Base-by-base conservation (phyloP, 2,113 vertebrate genomes). In the Zosterops lateralis region DNA sequence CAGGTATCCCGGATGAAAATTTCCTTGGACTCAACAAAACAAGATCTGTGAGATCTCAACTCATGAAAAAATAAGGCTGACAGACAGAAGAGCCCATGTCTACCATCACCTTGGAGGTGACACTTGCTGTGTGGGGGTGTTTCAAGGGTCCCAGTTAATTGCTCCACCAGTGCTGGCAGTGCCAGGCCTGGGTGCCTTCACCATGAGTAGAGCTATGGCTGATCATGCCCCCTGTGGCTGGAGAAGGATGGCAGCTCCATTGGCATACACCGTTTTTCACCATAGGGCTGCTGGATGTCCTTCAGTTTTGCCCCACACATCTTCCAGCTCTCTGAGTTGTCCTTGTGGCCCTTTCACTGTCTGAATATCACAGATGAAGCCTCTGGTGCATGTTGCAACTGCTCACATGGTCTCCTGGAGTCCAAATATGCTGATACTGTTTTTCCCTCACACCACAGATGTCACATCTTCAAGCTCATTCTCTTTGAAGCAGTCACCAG, bases 361-460 rank as follows among this genome's bases (percentile, higher is more conserved):
- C 56, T 86, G 25, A 75, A 17, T 36, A 36, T 17, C 31, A 64
- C 38, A 60, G 56, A 57, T 58, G 56, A 81, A 77, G 10, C 36
- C 64, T 77, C 17, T 71, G 60, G 25, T 34, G 24, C 60, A 20
- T 5, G n/a, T 64, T 67, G 53, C 65, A 66, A 45, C 40, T 58
- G 15, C 32, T 90, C 1, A 0, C 0, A 0, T 2, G 2, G n/a
- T 71, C 14, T 66, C 8, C 34, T 78, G 73, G 26, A 67, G 14
- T 31, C 81, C 28, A 72, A 60, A 75, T 24, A 28, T 8, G 28
- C 26, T 50, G 56, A 28, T 58, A 31, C 0, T 50, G 14, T 13
- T 83, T 68, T 73, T 44, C 17, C 4, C 14, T 80, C 24, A 22
- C n/a, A 48, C 17, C 36, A 62, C 28, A 58, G 26, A 38, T 21